Evolutionary conservation across 2,113 vertebrate species (phyloP), one percentile per base, ranked within the genome.

Genomic region (Anguilla japonica): DNA sequence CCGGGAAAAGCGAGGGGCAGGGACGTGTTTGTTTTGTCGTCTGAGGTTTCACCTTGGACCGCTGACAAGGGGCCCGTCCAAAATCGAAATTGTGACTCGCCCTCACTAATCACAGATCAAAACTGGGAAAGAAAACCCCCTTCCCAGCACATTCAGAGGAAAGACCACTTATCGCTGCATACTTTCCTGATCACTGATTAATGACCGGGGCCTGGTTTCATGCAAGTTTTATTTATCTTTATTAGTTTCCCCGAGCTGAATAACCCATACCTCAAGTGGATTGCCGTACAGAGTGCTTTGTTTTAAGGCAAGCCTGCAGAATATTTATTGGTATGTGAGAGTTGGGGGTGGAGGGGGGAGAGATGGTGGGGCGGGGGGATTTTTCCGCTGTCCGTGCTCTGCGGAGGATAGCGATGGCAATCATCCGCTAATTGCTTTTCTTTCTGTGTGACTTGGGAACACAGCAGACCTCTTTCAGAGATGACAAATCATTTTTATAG

Each of bases 291-390:
- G 2, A 75, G 71, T 29, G 71, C 40, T 46, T 81, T 46, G 80
- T n/a, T 43, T 53, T 53, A 56, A 43, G 50, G 43, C n/a, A 22
- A 53, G 81, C 26, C 3, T 50, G 43, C 46, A 34, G 26, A 80
- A 43, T 53, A 22, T 82, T 82, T 82, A 56, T 81, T 39, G 80
- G 81, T 26, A 9, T 20, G 43, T 53, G n/a, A 34, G 8, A 34
- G 40, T 39, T 43, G 53, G 3, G 53, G 56, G 79, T 75, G 83
- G 63, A 39, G 83, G 39, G 34, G 11, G 6, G 57, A 57, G 29
- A 46, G 87, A 84, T 89, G 89, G 87, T 84, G 89, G 89, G 90
- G 90, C 93, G 92, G 91, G 60, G 79, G 82, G 83, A 84, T 90
- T 87, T 86, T 88, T 79, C 39, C 86, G n/a, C 60, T 56, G 11